Conservation (phyloP, 2,113 vertebrate genomes). For the Chascanopsetta lugubris region DNA sequence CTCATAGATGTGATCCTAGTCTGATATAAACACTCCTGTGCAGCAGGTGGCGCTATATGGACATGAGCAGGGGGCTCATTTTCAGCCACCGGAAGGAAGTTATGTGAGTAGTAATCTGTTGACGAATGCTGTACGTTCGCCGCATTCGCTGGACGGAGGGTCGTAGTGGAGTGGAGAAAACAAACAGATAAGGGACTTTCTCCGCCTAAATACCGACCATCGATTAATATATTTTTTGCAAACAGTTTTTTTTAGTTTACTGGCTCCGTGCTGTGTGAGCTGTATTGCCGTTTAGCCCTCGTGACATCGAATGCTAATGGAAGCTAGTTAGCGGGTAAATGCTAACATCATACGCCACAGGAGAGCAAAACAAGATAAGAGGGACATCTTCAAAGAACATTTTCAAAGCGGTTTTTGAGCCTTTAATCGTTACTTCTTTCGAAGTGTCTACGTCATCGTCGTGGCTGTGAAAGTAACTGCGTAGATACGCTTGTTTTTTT, state of each 20-base stretch:
- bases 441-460: too few relatives aligned
- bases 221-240: neutral
- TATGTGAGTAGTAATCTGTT: too few relatives aligned
- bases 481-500: neutral
- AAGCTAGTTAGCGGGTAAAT: slow-evolving; percentile 14
- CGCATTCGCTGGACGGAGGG: fast-evolving
- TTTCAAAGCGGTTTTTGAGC: too few relatives aligned
- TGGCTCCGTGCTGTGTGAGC: neutral
- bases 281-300: neutral
- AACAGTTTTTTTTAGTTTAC: neutral
- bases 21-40: slow-evolving; percentile 16
- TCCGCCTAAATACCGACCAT: fast-evolving
- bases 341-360: neutral
- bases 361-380: too few relatives aligned
- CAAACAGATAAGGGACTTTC: fast-evolving
- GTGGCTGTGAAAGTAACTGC: too few relatives aligned
- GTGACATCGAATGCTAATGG: slow-evolving; percentile 46
- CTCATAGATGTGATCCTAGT: neutral
- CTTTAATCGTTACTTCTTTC: too few relatives aligned
- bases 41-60: slow-evolving; percentile 48
- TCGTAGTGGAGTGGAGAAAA: neutral
- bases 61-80: fast-evolving
- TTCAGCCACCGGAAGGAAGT: slow-evolving; percentile 45
- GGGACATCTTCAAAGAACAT: too few relatives aligned
- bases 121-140: slow-evolving; percentile 29